Evolutionary conservation across 2,888 invertebrate genomes (phyloP).

Genomic region (Chirona hameri): DNA sequence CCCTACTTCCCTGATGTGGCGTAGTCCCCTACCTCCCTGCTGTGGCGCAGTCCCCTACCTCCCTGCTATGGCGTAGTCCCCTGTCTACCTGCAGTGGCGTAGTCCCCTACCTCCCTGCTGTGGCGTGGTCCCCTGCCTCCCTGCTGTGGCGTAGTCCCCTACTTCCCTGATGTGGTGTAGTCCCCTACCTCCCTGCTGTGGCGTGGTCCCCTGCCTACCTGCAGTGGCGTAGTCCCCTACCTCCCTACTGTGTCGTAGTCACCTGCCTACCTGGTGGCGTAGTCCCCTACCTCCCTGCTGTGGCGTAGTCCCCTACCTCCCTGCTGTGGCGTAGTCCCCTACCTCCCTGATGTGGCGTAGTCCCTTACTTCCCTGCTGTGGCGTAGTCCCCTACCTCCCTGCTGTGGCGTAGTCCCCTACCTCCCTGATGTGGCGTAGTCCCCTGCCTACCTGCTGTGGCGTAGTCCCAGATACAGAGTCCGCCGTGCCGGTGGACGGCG

Average conservation of each 20-base stretch:
- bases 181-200: too few relatives aligned
- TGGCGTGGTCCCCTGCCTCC: neutral
- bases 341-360: too few relatives aligned
- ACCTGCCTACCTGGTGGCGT: too few relatives aligned
- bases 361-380: too few relatives aligned
- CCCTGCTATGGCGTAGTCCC: too few relatives aligned
- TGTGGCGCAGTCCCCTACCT: neutral
- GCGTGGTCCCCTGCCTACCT: neutral
- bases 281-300: neutral
- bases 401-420: neutral
- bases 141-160: neutral
- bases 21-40: neutral
- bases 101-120: neutral
- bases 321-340: too few relatives aligned
- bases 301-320: neutral
- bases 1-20: neutral
- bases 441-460: conserved; percentile 63
- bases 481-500: conserved; percentile 75
- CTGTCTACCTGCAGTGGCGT: neutral
- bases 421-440: neutral
- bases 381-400: neutral
- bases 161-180: neutral
- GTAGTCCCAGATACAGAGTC: conserved; percentile 85
- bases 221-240: neutral
- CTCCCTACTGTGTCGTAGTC: neutral